Conservation (phyloP, 2,888 invertebrate species). For the Beris morrisii region DNA sequence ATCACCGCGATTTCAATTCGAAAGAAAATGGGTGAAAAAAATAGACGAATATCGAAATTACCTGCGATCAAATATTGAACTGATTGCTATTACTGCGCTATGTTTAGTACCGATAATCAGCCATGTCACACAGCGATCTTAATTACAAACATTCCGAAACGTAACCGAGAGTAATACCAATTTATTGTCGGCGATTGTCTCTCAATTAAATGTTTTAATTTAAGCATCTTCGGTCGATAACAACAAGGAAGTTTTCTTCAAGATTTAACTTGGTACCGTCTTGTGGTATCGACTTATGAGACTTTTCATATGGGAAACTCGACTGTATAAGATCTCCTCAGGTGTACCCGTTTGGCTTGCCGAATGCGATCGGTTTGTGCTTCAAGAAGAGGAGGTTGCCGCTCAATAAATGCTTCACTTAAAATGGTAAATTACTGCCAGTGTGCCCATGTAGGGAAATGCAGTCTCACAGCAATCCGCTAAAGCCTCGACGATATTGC, state of each 20-base stretch:
- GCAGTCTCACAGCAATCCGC: conserved; percentile 4
- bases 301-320: conserved; percentile 10
- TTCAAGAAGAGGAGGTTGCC: conserved; percentile 3
- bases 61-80: too few relatives aligned
- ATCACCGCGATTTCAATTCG: too few relatives aligned
- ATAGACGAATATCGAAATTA: too few relatives aligned
- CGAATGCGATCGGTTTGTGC: too few relatives aligned
- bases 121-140: too few relatives aligned
- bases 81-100: too few relatives aligned
- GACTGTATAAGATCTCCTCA: too few relatives aligned
- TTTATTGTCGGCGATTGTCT: conserved; percentile 23
- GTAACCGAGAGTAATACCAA: conserved; percentile 13
- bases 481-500: conserved; percentile 1
- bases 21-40: too few relatives aligned
- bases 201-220: conserved; percentile 29
- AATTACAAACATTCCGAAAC: too few relatives aligned
- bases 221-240: conserved; percentile 20
- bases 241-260: conserved; percentile 23
- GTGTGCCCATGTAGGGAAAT: conserved; percentile 21
- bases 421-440: conserved; percentile 31
- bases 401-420: conserved; percentile 28
- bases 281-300: too few relatives aligned
- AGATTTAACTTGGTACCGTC: conserved; percentile 3
- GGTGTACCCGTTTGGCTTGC: too few relatives aligned
- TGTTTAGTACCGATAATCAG: too few relatives aligned